phyloP scores from a whole-genome alignment of 2,113 vertebrate genomes.

The Rhinoderma darwinii region DNA sequence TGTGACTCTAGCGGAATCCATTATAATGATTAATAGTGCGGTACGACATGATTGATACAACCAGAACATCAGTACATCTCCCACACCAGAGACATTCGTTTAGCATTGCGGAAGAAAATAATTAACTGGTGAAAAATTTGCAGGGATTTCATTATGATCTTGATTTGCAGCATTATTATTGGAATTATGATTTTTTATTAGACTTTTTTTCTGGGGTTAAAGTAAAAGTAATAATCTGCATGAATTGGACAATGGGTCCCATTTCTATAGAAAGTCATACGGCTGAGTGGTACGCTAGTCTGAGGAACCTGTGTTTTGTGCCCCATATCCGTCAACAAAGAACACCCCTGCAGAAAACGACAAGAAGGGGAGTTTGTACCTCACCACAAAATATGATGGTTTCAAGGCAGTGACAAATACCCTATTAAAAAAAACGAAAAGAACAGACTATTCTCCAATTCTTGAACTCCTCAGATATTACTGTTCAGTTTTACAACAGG shows the following conservation, averaged over 20 bases:
- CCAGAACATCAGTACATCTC: neutral
- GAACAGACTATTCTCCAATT: too few relatives aligned
- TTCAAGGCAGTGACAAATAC: too few relatives aligned
- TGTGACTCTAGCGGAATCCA: neutral
- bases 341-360: neutral
- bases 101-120: neutral
- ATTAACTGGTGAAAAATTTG: neutral
- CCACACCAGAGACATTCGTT: neutral
- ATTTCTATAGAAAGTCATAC: neutral
- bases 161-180: neutral
- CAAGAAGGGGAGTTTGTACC: too few relatives aligned
- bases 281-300: too few relatives aligned
- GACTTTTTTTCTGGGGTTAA: neutral
- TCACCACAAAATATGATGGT: neutral
- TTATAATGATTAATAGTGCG: slow-evolving; percentile 17
- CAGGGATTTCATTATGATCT: neutral
- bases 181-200: neutral
- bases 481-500: neutral
- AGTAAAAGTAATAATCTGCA: neutral
- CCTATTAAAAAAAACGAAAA: too few relatives aligned
- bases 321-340: neutral
- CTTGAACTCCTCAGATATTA: too few relatives aligned
- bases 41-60: neutral
- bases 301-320: too few relatives aligned
- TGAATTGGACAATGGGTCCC: neutral